Evolutionary conservation across 2,888 invertebrate species (phyloP).

Genomic region (Campoplex nolae): DNA sequence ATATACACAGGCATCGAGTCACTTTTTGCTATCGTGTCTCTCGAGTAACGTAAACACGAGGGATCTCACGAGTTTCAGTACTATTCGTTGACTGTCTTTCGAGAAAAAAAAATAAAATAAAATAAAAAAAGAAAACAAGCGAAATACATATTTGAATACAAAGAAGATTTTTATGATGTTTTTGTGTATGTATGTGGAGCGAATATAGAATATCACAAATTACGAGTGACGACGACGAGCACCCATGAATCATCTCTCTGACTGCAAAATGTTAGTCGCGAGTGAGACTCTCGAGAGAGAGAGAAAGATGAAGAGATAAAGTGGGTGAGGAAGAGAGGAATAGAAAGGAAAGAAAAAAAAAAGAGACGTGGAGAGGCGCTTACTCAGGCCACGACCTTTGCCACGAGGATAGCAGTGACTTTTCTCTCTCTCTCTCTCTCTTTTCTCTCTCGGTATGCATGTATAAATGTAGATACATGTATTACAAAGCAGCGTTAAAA

Average conservation of each 20-base stretch:
- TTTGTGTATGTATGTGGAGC: background rate
- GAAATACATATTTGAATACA: background rate
- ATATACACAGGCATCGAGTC: background rate
- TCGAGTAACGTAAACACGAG: conserved; percentile 36
- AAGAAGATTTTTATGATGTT: conserved; percentile 12
- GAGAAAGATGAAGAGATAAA: background rate
- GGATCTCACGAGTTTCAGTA: conserved; percentile 30
- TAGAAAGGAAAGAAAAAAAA: background rate
- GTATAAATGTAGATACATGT: background rate
- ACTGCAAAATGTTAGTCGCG: conserved; percentile 57
- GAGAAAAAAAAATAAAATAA: background rate
- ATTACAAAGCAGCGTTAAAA: conserved; percentile 51
- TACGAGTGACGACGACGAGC: conserved; percentile 45
- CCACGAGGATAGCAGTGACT: conserved; percentile 57
- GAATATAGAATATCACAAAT: conserved; percentile 47
- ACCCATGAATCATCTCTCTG: conserved; percentile 60
- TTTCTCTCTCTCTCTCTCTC: background rate
- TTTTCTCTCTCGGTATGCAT: background rate
- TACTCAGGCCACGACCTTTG: conserved; percentile 61
- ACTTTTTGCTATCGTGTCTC: background rate
- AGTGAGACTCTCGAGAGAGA: conserved; percentile 23
- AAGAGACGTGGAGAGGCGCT: conserved; percentile 18
- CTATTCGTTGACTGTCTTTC: conserved; percentile 7
- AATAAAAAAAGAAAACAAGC: no score
- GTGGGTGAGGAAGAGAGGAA: conserved; percentile 16